Percentiles rank a stretch among this genome's conserved stretches.
Evolutionary conservation across 2,113 vertebrate genomes (phyloP).

Genomic region (Chunga burmeisteri): DNA sequence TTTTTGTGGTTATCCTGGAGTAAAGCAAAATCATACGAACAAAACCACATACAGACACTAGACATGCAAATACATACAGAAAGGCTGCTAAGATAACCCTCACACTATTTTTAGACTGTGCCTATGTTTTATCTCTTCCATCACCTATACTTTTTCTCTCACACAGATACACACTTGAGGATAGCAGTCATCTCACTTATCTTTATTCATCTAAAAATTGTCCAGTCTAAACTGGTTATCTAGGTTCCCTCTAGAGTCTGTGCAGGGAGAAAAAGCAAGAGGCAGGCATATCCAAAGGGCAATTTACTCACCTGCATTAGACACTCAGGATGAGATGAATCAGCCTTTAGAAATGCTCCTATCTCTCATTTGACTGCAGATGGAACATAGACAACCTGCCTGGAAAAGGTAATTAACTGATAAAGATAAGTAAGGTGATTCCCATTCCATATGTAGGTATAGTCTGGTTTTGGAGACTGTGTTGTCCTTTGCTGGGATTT

Average conservation of each 20-base stretch:
- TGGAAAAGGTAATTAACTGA: not conserved
- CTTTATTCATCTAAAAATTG: not conserved
- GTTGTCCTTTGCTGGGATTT: not conserved
- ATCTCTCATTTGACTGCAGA: not conserved
- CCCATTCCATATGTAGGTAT: not conserved
- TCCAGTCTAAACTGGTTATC: not conserved
- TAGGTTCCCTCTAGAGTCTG: not conserved
- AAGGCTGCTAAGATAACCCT: not conserved
- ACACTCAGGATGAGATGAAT: not conserved
- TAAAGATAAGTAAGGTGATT: not conserved
- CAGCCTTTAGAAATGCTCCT: not conserved
- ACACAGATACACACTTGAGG: not conserved
- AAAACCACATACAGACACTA: not conserved
- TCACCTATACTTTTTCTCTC: not conserved
- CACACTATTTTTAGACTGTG: not conserved
- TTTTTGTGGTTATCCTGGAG: not conserved
- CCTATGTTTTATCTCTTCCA: not conserved
- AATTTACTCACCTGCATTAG: not conserved
- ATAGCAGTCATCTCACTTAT: not conserved
- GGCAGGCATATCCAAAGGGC: not conserved
- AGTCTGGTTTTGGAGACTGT: not conserved
- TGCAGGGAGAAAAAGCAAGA: not conserved
- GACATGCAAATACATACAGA: not conserved
- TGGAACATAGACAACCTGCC: not conserved
- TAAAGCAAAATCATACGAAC: not conserved